Conservation (phyloP, 2,113 vertebrate species). For the Callithrix jacchus region DNA sequence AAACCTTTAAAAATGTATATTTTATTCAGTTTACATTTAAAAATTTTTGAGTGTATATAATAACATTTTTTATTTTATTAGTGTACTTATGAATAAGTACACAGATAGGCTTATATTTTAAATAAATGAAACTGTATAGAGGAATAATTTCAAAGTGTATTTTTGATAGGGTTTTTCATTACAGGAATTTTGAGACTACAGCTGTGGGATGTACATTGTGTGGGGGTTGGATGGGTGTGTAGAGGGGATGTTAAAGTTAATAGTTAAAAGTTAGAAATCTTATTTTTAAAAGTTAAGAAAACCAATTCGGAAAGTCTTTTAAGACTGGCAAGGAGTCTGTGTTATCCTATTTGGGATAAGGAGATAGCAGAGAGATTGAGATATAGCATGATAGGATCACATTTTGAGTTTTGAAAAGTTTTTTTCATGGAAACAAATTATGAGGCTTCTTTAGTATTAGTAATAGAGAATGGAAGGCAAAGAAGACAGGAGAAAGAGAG, state of each 20-base stretch:
- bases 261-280: background rate
- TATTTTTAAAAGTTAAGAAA: background rate
- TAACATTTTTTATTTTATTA: background rate
- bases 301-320: background rate
- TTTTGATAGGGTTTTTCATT: background rate
- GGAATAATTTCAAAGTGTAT: background rate
- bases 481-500: background rate
- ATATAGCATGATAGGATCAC: background rate
- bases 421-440: background rate
- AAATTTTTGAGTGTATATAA: background rate
- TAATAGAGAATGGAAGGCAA: background rate
- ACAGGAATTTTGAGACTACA: background rate
- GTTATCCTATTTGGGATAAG: background rate
- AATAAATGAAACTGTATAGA: background rate
- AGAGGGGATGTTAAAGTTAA: background rate
- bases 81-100: background rate
- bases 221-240: background rate
- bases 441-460: background rate
- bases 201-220: background rate
- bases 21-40: background rate
- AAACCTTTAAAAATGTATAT: background rate
- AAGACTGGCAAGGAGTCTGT: background rate
- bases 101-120: background rate
- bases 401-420: background rate
- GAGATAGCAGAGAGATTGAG: background rate